A percentile compares a stretch with the other conserved stretches of the same genome.
Evolutionary conservation across 2,113 vertebrate species (phyloP).

Genomic region (Casuarius casuarius): DNA sequence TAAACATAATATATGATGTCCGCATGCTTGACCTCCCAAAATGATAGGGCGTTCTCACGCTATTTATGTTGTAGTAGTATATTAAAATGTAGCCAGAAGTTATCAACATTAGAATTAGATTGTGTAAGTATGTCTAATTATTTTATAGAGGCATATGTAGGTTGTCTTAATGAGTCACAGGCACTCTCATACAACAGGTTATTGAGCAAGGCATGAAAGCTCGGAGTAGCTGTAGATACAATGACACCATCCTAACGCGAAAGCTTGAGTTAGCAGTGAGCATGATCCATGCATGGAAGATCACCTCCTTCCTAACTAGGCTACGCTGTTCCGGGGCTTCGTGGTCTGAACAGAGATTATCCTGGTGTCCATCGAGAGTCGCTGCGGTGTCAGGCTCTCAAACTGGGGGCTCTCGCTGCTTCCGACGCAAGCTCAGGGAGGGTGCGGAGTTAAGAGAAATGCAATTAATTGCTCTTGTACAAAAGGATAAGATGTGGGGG

Average conservation of each 20-base stretch:
- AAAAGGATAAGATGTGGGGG: neutral
- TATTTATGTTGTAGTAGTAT: neutral
- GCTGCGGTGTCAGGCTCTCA: neutral
- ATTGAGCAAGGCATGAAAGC: neutral
- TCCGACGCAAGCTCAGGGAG: neutral
- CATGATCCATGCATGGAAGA: rapidly evolving
- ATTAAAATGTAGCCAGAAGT: constrained; percentile 8
- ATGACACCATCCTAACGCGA: neutral
- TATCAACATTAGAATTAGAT: neutral
- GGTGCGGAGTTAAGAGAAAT: neutral
- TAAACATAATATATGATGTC: neutral
- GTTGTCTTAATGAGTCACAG: constrained; percentile 3
- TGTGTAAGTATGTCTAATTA: constrained; percentile 15
- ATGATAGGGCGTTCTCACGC: neutral
- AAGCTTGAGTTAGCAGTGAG: neutral
- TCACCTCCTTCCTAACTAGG: neutral
- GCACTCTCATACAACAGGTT: neutral
- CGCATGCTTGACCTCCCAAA: constrained; percentile 9
- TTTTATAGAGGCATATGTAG: constrained; percentile 18
- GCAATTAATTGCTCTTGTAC: rapidly evolving
- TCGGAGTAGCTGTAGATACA: neutral
- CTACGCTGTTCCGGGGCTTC: neutral
- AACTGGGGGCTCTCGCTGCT: neutral
- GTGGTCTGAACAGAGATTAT: neutral
- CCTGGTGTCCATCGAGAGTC: neutral